Conservation (phyloP, 2,888 invertebrate genomes). For the Temnothorax rugatulus region DNA sequence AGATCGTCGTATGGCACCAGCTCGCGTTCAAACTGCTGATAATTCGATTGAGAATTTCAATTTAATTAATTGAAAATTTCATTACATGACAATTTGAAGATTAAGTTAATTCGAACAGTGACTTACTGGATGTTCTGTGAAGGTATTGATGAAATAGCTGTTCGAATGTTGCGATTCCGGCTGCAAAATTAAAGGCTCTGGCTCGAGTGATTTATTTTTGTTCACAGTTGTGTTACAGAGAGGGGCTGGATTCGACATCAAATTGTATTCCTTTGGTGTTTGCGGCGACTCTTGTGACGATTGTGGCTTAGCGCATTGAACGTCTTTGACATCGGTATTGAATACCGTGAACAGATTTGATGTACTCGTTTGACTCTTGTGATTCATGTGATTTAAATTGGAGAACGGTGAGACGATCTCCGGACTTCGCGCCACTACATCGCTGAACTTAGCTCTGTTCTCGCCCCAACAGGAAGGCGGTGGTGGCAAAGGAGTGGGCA, state of each 20-base stretch:
- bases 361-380: conserved; percentile 62
- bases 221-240: conserved; percentile 62
- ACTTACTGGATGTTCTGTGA: conserved; percentile 79
- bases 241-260: conserved; percentile 56
- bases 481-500: conserved; percentile 80
- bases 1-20: conserved; percentile 84
- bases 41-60: background rate
- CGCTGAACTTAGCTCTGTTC: conserved; percentile 88
- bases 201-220: conserved; percentile 65
- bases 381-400: conserved; percentile 65
- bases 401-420: conserved; percentile 74
- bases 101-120: conserved; percentile 4
- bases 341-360: conserved; percentile 67
- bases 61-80: background rate
- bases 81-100: conserved; percentile 1
- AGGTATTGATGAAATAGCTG: conserved; percentile 83
- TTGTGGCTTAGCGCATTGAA: conserved; percentile 67
- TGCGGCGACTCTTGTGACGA: conserved; percentile 64
- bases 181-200: conserved; percentile 70
- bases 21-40: conserved; percentile 81
- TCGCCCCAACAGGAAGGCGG: conserved; percentile 87
- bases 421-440: conserved; percentile 88
- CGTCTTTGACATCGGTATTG: conserved; percentile 66
- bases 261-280: conserved; percentile 63
- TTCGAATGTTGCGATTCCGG: conserved; percentile 76